Evolutionary conservation across 2,113 vertebrate genomes (phyloP).

Genomic region (Etia nguti): DNA sequence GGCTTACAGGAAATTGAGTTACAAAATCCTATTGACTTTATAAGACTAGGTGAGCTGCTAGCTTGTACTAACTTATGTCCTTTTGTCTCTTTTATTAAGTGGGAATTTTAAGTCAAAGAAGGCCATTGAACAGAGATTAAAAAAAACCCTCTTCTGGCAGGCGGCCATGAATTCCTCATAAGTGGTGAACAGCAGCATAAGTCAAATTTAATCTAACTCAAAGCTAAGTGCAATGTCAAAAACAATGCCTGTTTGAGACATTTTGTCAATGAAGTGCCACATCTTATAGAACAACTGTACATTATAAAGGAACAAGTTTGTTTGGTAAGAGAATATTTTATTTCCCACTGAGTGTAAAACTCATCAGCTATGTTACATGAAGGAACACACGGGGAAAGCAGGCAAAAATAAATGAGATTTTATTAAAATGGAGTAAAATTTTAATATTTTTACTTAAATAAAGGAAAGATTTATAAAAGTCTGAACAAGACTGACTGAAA

Average conservation of each 20-base stretch:
- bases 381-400: neutral
- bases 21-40: conserved; percentile 21
- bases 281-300: neutral
- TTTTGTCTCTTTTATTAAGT: neutral
- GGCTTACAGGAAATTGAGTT: conserved; percentile 52
- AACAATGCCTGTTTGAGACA: neutral
- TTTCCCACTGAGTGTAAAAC: neutral
- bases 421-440: neutral
- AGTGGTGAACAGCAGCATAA: neutral
- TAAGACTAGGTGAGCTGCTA: conserved; percentile 16
- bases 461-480: neutral
- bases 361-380: neutral
- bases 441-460: neutral
- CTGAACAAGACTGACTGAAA: no score
- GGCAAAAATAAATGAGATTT: neutral
- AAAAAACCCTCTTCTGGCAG: neutral
- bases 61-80: conserved; percentile 8
- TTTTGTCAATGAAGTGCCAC: neutral
- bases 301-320: neutral
- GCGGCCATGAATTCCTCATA: neutral
- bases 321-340: neutral
- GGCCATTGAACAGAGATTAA: neutral
- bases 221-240: neutral
- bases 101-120: neutral
- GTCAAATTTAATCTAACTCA: neutral